A percentile compares a stretch with the other conserved stretches of the same genome.
Conservation (phyloP, 2,797 vertebrate species). For the Gambusia yucatana region DNA sequence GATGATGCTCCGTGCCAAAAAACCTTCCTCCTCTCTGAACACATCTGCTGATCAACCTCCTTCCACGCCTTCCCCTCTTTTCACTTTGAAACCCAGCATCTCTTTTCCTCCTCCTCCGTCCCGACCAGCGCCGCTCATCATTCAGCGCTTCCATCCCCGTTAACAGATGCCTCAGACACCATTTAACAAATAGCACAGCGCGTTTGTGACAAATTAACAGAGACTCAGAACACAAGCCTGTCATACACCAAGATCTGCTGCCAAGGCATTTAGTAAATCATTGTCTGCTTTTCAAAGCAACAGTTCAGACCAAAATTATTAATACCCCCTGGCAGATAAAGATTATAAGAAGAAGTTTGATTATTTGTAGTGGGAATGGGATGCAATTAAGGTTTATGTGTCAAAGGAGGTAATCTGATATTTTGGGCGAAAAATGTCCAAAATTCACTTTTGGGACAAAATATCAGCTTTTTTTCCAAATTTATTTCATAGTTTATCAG, state of each 20-base stretch:
- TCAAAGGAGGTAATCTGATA: neutral
- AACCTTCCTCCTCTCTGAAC: constrained; percentile 16
- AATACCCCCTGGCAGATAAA: neutral
- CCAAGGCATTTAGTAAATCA: neutral
- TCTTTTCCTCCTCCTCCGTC: neutral
- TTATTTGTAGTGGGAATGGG: neutral
- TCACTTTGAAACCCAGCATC: constrained; percentile 16
- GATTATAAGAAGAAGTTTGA: neutral
- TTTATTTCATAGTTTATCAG: no score
- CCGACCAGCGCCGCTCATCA: neutral
- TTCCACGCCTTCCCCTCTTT: constrained; percentile 15
- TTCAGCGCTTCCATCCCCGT: neutral
- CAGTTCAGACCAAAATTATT: neutral
- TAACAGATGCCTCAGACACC: neutral
- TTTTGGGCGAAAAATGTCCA: neutral
- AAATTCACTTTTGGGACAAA: neutral
- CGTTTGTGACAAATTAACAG: neutral
- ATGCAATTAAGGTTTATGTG: neutral
- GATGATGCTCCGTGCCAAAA: constrained; percentile 21
- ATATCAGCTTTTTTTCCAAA: neutral
- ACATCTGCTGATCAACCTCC: constrained; percentile 15
- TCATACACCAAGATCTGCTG: neutral
- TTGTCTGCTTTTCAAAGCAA: constrained; percentile 3
- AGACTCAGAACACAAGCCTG: neutral
- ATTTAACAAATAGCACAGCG: neutral